phyloP scores from a whole-genome alignment of 2,113 vertebrate species.

The Sinocyclocheilus maitianheensis region DNA sequence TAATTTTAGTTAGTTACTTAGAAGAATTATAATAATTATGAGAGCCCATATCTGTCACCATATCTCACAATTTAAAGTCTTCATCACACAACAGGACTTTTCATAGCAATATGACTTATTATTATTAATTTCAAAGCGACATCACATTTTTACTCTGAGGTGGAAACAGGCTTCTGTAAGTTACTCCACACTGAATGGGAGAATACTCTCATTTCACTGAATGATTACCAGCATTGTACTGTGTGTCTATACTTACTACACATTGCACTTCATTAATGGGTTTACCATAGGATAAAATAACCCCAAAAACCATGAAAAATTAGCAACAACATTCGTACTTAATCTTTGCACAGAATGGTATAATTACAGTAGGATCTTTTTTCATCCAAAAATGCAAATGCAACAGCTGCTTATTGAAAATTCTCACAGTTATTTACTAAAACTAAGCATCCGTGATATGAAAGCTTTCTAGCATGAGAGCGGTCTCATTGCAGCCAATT shows the following conservation, averaged over 20 bases:
- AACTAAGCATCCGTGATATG: slow-evolving; percentile 8
- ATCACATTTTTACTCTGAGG: neutral
- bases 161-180: neutral
- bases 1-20: neutral
- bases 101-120: neutral
- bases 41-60: neutral
- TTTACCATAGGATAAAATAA: neutral
- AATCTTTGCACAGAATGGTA: neutral
- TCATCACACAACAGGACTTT: neutral
- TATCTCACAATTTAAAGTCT: no score
- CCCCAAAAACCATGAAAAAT: neutral
- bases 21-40: neutral
- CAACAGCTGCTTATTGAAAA: slow-evolving; percentile 16
- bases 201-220: neutral
- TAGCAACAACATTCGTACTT: neutral
- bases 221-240: neutral
- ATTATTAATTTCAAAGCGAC: neutral
- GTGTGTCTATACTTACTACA: neutral
- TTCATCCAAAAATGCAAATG: slow-evolving; percentile 14
- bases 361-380: slow-evolving; percentile 18
- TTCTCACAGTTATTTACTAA: slow-evolving; percentile 16
- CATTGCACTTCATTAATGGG: neutral
- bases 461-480: neutral
- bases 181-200: neutral
- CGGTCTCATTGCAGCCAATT: slow-evolving; percentile 13